Evolutionary conservation across 2,797 vertebrate species (phyloP), one percentile per base, ranked within the genome.

Genomic region (Acipenser oxyrinchus): DNA sequence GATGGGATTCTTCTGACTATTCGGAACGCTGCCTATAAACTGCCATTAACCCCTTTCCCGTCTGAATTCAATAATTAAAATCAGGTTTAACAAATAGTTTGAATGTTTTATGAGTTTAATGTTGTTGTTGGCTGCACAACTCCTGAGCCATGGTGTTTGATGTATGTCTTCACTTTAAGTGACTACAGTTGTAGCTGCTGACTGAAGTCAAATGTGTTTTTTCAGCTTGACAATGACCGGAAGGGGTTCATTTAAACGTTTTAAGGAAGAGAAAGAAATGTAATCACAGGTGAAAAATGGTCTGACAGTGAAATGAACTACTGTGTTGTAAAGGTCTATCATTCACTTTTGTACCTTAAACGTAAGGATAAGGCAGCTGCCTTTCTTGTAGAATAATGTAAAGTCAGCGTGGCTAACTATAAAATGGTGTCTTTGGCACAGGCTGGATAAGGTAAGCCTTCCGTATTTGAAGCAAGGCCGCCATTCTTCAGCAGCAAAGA

Each of bases 21-120:
- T 58, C 23, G 23, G 12, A 58, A n/a, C 48, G 6, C 69, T 37
- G 53, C 65, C 51, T 11, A 49, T 48, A 59, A 59, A 66, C 15
- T 58, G 65, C 69, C 51, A 61, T 67, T 70, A 48, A 49, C 59
- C 61, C 65, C 65, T 63, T 61, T 10, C 60, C 69, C 63, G 61
- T 60, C n/a, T 18, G 15, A 18, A 18, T 37, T 37, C 23, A 37
- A 4, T 37, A 37, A 37, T 37, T 37, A 37, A 37, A 37, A 50
- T 51, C 48, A 51, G 60, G 13, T 37, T 37, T 37, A 37, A 37
- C 23, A 37, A 37, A 4, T 37, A 37, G 23, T 37, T 37, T 37
- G 23, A 37, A 37, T 37, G 23, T 37, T 37, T 37, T 37, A 37
- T 37, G 23, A 37, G 37, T 48, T 48, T n/a, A 66, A 48, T 49